These are phyloP conservation scores for Hoplias malabaricus DNA, from an alignment of 2,113 vertebrate species.

Conservation along the genomic window DNA sequence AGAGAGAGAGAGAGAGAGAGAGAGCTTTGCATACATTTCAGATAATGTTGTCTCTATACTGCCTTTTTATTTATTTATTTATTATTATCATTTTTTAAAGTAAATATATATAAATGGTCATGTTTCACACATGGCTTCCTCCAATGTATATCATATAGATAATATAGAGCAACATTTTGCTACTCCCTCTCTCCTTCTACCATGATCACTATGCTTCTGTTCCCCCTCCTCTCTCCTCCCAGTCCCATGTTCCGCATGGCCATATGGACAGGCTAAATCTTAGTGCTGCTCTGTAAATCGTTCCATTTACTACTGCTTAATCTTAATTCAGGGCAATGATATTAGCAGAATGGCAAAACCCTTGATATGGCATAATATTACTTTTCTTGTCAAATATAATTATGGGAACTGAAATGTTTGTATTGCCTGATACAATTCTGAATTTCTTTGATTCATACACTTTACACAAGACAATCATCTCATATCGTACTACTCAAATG, in stretches of 20 bases:
- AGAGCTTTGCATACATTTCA: not conserved
- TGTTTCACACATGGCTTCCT: constrained; percentile 12
- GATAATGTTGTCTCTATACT: not conserved
- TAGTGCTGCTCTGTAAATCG: constrained; percentile 5
- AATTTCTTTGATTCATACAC: too few species aligned
- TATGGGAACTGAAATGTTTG: not conserved
- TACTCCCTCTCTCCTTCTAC: not conserved
- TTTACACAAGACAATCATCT: too few species aligned
- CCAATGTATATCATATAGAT: too few species aligned
- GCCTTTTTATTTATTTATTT: too few species aligned
- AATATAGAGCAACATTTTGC: not conserved
- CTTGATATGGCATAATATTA: not conserved
- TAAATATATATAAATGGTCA: not conserved
- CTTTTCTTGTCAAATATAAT: not conserved
- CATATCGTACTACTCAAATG: too few species aligned
- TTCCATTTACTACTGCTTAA: not conserved
- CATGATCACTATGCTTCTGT: not conserved
- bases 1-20: not conserved
- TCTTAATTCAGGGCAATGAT: not conserved
- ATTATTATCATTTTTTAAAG: not conserved
- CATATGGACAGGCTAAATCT: constrained; percentile 38
- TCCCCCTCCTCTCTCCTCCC: not conserved
- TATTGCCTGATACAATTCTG: too few species aligned
- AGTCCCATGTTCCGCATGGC: not conserved
- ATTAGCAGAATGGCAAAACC: not conserved